Evolutionary conservation across 2,797 vertebrate genomes (phyloP), one percentile per base, ranked within the genome.

Genomic region (Sarcoramphus papa): DNA sequence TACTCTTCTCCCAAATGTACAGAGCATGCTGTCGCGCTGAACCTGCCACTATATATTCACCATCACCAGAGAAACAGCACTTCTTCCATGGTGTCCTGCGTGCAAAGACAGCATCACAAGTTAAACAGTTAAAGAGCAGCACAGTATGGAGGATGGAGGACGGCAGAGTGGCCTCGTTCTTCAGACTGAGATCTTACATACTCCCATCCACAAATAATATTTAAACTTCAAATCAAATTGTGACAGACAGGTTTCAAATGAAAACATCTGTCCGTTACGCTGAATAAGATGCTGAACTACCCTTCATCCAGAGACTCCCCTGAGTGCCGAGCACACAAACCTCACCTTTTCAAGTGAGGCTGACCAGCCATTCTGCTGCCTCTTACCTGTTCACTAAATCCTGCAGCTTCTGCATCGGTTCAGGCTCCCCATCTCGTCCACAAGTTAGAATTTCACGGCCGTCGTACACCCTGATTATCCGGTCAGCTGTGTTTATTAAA

Each of bases 1-100:
- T 99, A 97, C 99, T 99, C 96, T 99, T 99, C 97, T 99, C 99
- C 99, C 99, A 99, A 63, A 99, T 99, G 97, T 99, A 99, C 28
- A 99, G 98, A 2, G 99, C 99, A 6, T 99, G 99, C 95, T 99
- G 99, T 23, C 99, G 97, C 17, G 99, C 99, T 0, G 99, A 99
- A 6, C 99, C 99, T 1, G 99, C 99, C 87, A 99, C 99, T 6
- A 99, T 99, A 88, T 99, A 99, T 47, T 99, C 99, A 0, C 99
- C 99, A 8, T 99, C 99, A 15, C 99, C 99, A 0, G 99, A 99
- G 96, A 99, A 99, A 92, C 99, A 99, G 93, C 99, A 99, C 57
- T 99, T 99, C 95, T 99, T 99, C 99, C 99, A 99, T 0, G 99
- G 99, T 13, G 99, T 99, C 96, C 98, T 98, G 90, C 6, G 13